Conservation (phyloP, 2,888 invertebrate genomes). For the Drosophila neotestacea region DNA sequence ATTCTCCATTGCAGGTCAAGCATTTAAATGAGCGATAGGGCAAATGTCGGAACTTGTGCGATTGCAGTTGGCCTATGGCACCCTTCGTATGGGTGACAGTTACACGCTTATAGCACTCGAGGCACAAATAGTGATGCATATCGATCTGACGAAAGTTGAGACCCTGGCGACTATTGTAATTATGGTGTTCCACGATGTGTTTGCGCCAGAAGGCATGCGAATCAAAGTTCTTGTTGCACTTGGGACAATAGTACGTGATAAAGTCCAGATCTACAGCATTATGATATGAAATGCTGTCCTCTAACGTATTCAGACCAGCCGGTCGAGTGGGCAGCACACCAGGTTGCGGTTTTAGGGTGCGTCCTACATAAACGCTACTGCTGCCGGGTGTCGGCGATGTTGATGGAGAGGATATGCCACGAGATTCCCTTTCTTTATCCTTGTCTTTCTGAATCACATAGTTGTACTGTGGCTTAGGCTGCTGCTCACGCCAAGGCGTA, state of each 20-base stretch:
- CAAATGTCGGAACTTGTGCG: constrained; percentile 82
- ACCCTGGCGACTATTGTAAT: constrained; percentile 78
- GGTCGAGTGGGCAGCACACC: constrained; percentile 62
- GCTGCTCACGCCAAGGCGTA: constrained; percentile 43
- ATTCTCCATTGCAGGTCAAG: constrained; percentile 74
- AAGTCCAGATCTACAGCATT: constrained; percentile 82
- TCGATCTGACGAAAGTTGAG: constrained; percentile 82
- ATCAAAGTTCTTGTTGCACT: constrained; percentile 79
- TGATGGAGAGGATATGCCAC: constrained; percentile 24
- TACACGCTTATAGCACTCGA: constrained; percentile 82
- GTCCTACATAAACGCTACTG: constrained; percentile 31
- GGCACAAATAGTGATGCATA: constrained; percentile 80
- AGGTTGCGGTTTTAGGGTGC: constrained; percentile 52
- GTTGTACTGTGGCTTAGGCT: constrained; percentile 42
- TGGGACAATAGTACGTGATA: constrained; percentile 81
- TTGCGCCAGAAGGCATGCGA: constrained; percentile 83
- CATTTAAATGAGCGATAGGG: constrained; percentile 82
- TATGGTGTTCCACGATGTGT: constrained; percentile 82
- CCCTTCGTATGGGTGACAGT: constrained; percentile 83
- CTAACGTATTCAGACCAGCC: constrained; percentile 77
- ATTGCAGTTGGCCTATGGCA: constrained; percentile 82
- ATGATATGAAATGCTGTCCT: constrained; percentile 81
- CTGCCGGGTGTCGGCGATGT: constrained; percentile 34
- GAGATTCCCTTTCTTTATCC: constrained; percentile 20
- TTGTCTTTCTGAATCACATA: constrained; percentile 23